Evolutionary conservation across 2,113 vertebrate species (phyloP).

Genomic region (Sebastes schlegelii): DNA sequence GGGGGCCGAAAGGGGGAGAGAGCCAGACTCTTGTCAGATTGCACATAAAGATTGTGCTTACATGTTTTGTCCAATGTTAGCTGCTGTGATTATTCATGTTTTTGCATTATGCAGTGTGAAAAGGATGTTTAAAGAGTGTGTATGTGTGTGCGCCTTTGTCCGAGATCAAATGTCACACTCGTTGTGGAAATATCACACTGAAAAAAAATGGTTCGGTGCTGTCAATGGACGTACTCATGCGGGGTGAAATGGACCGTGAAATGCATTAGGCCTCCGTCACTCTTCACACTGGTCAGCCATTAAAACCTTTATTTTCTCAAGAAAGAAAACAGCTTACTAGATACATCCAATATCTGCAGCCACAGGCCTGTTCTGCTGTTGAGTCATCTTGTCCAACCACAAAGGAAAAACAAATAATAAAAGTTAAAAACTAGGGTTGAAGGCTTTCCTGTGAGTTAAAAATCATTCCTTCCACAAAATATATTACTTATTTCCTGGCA

Average conservation of each 20-base stretch:
- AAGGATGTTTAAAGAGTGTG: constrained; percentile 30
- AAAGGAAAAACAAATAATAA: constrained; percentile 3
- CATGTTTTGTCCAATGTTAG: constrained; percentile 47
- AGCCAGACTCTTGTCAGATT: constrained; percentile 60
- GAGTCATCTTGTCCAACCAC: constrained; percentile 28
- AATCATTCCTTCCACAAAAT: background rate
- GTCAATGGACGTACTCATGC: constrained; percentile 63
- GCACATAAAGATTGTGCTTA: constrained; percentile 55
- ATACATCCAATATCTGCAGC: constrained; percentile 40
- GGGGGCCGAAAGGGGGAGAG: constrained; percentile 1
- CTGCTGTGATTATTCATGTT: constrained; percentile 45
- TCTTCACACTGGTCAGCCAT: constrained; percentile 61
- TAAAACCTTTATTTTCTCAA: constrained; percentile 65
- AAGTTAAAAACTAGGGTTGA: background rate
- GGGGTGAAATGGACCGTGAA: constrained; percentile 65
- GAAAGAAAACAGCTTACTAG: constrained; percentile 50
- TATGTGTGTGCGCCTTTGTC: background rate
- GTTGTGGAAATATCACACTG: constrained; percentile 65
- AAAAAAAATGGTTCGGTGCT: constrained; percentile 62
- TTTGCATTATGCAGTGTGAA: constrained; percentile 31
- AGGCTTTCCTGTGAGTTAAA: background rate
- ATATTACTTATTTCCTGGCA: background rate
- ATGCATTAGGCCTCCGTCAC: constrained; percentile 64
- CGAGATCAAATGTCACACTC: constrained; percentile 62
- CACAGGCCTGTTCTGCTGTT: constrained; percentile 4